phyloP scores from a whole-genome alignment of 2,888 invertebrate genomes.

The Clusia tigrina region DNA sequence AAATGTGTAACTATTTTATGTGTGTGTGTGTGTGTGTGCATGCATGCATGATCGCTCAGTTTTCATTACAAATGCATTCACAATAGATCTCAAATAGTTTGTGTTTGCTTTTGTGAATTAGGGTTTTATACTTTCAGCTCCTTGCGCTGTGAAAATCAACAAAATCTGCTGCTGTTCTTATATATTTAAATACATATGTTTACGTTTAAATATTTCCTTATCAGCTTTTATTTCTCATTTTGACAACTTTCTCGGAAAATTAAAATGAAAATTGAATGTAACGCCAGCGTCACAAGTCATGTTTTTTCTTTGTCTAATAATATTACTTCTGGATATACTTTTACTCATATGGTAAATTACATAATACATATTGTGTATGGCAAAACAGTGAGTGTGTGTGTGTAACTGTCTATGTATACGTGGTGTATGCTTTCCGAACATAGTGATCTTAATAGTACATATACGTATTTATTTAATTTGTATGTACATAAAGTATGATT shows the following conservation, averaged over 20 bases:
- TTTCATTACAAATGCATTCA: not conserved
- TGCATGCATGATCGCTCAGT: too few species aligned
- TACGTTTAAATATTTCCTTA: not conserved
- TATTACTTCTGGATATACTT: constrained; percentile 2
- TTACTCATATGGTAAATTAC: constrained; percentile 6
- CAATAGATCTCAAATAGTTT: not conserved
- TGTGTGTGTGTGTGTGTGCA: not conserved
- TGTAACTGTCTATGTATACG: constrained; percentile 13
- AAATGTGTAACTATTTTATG: constrained; percentile 2
- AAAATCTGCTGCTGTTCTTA: not conserved
- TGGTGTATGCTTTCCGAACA: constrained; percentile 10
- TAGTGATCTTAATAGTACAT: constrained; percentile 1
- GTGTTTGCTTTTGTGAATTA: not conserved
- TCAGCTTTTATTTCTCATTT: not conserved
- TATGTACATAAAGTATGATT: constrained; percentile 7
- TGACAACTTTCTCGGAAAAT: constrained; percentile 1
- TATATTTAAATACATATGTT: not conserved
- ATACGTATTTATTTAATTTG: constrained; percentile 7
- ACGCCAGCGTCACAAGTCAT: constrained; percentile 32
- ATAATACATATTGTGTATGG: constrained; percentile 8
- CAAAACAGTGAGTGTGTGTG: constrained; percentile 3
- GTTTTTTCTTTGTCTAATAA: constrained; percentile 14
- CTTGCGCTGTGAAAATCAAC: too few species aligned
- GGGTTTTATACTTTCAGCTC: not conserved
- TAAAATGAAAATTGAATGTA: constrained; percentile 26